phyloP scores from a whole-genome alignment of 2,113 vertebrate species.

The Saguinus imperator region DNA sequence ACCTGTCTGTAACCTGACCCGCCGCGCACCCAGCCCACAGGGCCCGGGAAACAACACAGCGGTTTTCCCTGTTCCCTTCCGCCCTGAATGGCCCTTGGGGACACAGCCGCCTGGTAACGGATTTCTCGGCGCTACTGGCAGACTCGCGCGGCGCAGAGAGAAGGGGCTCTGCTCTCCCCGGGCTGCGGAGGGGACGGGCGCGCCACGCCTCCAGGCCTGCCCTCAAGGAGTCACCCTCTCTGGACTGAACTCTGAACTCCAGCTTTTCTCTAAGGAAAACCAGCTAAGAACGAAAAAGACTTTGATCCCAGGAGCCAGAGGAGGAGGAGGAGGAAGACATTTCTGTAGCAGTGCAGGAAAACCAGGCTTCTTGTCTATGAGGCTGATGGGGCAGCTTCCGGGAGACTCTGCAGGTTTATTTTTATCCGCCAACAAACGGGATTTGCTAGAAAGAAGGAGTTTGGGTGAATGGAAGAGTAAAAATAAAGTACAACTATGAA shows the following conservation, averaged over 20 bases:
- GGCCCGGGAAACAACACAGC: constrained; percentile 27
- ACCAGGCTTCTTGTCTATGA: neutral
- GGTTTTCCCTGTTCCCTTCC: constrained; percentile 49
- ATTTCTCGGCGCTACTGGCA: constrained; percentile 48
- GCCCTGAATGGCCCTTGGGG: constrained; percentile 69
- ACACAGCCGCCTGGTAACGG: constrained; percentile 75
- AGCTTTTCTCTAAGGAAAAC: neutral
- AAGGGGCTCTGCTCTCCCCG: neutral
- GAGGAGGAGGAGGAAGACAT: constrained; percentile 39
- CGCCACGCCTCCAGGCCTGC: neutral
- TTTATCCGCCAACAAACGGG: constrained; percentile 63
- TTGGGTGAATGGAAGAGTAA: constrained; percentile 56
- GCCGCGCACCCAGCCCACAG: constrained; percentile 35
- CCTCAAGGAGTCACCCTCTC: neutral
- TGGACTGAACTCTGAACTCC: neutral
- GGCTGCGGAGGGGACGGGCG: neutral
- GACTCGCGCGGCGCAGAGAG: neutral
- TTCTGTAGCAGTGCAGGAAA: neutral
- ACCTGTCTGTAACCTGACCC: constrained; percentile 75
- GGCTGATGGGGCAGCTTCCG: constrained; percentile 58
- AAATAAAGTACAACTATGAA: constrained; percentile 44
- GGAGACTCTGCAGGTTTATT: constrained; percentile 47
- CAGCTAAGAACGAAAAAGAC: constrained; percentile 26
- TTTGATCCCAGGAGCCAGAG: neutral
- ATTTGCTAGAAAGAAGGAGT: constrained; percentile 38